Percentiles rank a stretch among this genome's conserved stretches.
These are phyloP conservation scores for Erpetoichthys calabaricus DNA, from an alignment of 2,797 vertebrate genomes.

Conservation along the genomic window DNA sequence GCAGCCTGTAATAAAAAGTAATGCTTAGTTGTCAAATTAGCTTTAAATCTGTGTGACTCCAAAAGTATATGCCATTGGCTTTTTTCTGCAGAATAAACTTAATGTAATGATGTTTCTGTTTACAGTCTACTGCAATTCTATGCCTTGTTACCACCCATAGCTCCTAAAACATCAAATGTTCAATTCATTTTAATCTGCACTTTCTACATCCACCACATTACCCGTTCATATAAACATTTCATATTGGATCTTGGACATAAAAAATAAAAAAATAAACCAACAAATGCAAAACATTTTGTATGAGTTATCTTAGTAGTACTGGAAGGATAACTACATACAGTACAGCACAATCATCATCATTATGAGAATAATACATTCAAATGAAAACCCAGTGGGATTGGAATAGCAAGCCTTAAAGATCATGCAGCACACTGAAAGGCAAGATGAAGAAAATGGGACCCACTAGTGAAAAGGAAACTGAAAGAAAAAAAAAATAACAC, in stretches of 20 bases:
- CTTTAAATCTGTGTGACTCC: conserved; percentile 4
- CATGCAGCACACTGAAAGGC: conserved; percentile 23
- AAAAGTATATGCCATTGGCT: conserved; percentile 8
- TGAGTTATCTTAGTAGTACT: neutral
- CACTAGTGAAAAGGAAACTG: neutral
- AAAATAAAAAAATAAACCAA: too few species aligned
- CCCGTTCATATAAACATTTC: too few species aligned
- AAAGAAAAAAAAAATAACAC: neutral
- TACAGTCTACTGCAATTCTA: conserved; percentile 12
- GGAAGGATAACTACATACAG: conserved; percentile 4
- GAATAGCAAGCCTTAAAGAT: conserved; percentile 21
- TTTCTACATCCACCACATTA: too few species aligned
- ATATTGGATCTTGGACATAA: too few species aligned
- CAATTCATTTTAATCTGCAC: too few species aligned
- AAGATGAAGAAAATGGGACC: conserved; percentile 10
- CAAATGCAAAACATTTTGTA: conserved; percentile 3
- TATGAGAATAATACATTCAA: conserved; percentile 9
- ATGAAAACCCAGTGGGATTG: conserved; percentile 16
- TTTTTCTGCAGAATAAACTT: conserved; percentile 22
- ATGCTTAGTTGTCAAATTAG: neutral
- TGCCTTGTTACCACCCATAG: conserved; percentile 7
- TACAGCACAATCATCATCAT: neutral
- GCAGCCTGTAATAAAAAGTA: neutral
- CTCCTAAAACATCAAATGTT: conserved; percentile 1
- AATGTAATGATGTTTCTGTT: conserved; percentile 14